Evolutionary conservation across 2,113 vertebrate species (phyloP).

Genomic region (Echinops telfairi): DNA sequence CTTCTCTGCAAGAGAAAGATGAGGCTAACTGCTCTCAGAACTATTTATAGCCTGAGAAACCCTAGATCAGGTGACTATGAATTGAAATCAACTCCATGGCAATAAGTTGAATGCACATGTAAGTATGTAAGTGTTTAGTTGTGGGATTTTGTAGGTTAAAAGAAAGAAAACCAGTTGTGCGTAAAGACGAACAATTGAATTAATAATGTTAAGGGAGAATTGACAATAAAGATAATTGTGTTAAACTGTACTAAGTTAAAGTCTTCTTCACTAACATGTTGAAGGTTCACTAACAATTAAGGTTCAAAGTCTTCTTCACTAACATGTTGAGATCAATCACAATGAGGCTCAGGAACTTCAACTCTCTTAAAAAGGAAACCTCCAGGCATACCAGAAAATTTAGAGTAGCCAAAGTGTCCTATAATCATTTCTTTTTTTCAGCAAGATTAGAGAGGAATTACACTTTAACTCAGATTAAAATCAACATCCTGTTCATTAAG

Average conservation of each 20-base stretch:
- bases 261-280: background rate
- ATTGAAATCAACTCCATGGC: no score
- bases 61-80: no score
- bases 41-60: no score
- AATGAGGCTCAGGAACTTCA: background rate
- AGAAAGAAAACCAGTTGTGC: background rate
- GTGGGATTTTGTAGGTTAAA: slow-evolving; percentile 4
- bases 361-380: slow-evolving; percentile 15
- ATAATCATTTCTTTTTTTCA: slow-evolving; percentile 51
- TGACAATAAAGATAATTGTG: background rate
- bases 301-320: no score
- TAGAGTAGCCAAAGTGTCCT: background rate
- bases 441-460: slow-evolving; percentile 28
- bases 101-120: background rate
- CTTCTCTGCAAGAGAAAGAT: no score
- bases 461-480: slow-evolving; percentile 57
- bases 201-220: slow-evolving; percentile 45
- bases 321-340: no score
- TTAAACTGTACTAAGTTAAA: background rate
- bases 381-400: background rate
- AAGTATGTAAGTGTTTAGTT: background rate
- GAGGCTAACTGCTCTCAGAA: no score
- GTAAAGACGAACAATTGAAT: slow-evolving; percentile 38
- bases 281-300: no score
- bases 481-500: slow-evolving; percentile 44